Conservation (phyloP, 1,140 invertebrate species). For the Orius laevigatus region DNA sequence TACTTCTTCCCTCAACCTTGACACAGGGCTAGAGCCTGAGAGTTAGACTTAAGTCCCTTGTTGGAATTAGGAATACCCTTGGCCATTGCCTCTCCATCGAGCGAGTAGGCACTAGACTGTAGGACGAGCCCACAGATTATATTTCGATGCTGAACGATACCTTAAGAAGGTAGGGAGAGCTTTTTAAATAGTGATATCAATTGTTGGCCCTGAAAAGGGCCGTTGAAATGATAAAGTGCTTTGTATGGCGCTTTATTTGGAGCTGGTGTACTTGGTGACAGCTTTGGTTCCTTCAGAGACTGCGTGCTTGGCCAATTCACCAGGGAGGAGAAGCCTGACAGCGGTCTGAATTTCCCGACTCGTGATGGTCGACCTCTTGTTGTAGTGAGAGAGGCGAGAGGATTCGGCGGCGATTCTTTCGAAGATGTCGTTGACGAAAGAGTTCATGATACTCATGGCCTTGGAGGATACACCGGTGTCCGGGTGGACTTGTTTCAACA, state of each 20-base stretch:
- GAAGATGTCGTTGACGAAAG: slow-evolving; percentile 35
- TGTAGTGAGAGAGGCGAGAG: slow-evolving; percentile 50
- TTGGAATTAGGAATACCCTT: no score
- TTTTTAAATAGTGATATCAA: not conserved
- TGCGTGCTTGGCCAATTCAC: slow-evolving; percentile 32
- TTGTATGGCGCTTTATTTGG: slow-evolving; percentile 27
- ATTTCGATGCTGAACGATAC: no score
- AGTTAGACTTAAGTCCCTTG: no score
- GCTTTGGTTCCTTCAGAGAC: slow-evolving; percentile 24
- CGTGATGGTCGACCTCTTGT: slow-evolving; percentile 44
- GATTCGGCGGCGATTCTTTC: slow-evolving; percentile 45
- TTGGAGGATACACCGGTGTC: slow-evolving; percentile 30
- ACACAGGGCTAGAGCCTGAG: no score
- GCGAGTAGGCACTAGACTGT: no score
- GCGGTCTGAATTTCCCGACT: slow-evolving; percentile 30
- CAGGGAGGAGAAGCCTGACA: slow-evolving; percentile 36
- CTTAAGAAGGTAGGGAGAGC: no score
- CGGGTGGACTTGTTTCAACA: slow-evolving; percentile 50
- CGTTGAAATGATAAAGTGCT: slow-evolving; percentile 13
- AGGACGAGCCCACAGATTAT: no score
- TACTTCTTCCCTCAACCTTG: no score
- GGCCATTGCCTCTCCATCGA: no score
- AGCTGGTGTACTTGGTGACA: slow-evolving; percentile 40
- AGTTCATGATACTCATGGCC: slow-evolving; percentile 37
- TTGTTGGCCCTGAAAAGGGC: slow-evolving; percentile 23